Evolutionary conservation across 2,888 invertebrate genomes (phyloP).

Genomic region (Nomada fabriciana): DNA sequence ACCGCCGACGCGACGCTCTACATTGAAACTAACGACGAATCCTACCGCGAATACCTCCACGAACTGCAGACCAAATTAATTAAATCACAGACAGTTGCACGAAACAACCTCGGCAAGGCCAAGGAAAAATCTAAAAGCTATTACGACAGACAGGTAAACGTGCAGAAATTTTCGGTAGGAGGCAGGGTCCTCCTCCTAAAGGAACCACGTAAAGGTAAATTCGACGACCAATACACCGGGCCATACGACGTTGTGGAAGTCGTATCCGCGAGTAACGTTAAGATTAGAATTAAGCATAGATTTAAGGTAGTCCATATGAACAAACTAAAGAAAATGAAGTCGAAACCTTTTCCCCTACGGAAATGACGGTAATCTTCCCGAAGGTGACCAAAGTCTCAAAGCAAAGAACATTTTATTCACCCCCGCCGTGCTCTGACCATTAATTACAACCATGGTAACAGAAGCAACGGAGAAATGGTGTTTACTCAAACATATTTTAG

Average conservation of each 20-base stretch:
- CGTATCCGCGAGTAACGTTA: conserved; percentile 13
- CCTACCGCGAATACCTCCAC: conserved; percentile 45
- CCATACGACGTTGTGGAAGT: conserved; percentile 47
- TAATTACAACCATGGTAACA: no score
- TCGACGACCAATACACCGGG: conserved; percentile 45
- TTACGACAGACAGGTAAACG: conserved; percentile 41
- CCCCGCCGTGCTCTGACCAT: no score
- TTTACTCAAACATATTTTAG: no score
- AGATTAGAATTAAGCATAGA: neutral
- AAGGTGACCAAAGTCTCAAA: no score
- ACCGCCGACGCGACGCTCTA: conserved; percentile 7
- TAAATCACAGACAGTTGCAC: conserved; percentile 26
- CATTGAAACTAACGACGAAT: conserved; percentile 10
- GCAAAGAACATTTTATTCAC: no score
- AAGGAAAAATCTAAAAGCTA: conserved; percentile 49
- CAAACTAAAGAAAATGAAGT: neutral
- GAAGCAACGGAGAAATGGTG: no score
- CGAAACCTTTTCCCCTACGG: no score
- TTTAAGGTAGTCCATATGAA: neutral
- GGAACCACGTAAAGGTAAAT: conserved; percentile 45
- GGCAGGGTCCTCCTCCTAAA: conserved; percentile 41
- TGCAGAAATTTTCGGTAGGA: conserved; percentile 24
- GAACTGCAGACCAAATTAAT: conserved; percentile 34
- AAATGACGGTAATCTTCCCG: no score
- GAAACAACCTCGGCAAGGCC: conserved; percentile 26